Conservation (phyloP, 2,113 vertebrate species). For the Pseudopodoces humilis region DNA sequence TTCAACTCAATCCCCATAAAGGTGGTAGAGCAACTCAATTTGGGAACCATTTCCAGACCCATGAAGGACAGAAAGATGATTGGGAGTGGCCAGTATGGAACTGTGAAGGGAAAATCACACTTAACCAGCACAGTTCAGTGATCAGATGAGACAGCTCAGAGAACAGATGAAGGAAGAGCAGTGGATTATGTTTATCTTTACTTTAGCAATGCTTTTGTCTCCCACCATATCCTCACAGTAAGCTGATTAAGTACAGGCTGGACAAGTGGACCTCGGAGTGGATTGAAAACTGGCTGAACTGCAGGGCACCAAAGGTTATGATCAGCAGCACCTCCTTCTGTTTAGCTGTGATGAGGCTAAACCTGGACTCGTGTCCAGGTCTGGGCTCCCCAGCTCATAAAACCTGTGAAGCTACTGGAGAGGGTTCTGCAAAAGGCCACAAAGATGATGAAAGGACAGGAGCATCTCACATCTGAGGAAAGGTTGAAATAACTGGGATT, state of each 20-base stretch:
- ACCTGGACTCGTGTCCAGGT: neutral
- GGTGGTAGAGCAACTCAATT: neutral
- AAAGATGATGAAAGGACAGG: neutral
- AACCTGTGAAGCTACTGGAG: neutral
- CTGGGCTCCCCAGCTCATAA: neutral
- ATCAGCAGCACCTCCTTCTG: neutral
- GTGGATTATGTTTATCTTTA: neutral
- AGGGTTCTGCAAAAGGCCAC: neutral
- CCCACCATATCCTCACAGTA: neutral
- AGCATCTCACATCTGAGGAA: neutral
- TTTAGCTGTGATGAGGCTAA: neutral
- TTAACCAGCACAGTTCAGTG: neutral
- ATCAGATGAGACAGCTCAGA: neutral
- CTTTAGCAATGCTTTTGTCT: neutral
- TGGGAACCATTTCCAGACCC: neutral
- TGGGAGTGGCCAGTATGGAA: neutral
- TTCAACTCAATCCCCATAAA: neutral
- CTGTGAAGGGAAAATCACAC: neutral
- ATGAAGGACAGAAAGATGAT: neutral
- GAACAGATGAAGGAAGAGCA: neutral
- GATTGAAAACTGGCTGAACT: neutral
- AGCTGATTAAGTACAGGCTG: neutral
- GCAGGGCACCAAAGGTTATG: neutral
- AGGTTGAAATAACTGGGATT: neutral
- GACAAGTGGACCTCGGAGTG: neutral